Percentiles rank a stretch among this genome's conserved stretches.
Evolutionary conservation across 2,797 vertebrate species (phyloP).

Genomic region (Anabacerthia variegaticeps): DNA sequence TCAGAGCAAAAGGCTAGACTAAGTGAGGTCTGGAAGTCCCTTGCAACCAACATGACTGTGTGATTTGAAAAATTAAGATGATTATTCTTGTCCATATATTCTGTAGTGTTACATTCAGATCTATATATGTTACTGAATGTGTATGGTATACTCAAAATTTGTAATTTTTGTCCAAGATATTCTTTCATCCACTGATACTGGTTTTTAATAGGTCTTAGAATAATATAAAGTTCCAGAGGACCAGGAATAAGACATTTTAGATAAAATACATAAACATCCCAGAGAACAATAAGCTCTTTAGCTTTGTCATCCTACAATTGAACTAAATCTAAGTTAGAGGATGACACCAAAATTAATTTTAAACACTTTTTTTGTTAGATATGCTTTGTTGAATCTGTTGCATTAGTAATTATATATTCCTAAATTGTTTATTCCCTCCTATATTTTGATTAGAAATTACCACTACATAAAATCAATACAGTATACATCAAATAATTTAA

Average conservation of each 20-base stretch:
- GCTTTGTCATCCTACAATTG: background rate
- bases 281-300: background rate
- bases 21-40: background rate
- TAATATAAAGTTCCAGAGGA: background rate
- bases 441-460: conserved; percentile 41
- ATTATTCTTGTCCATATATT: background rate
- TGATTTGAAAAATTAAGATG: background rate
- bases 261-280: background rate
- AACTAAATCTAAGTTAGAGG: background rate
- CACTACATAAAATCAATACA: background rate
- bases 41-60: background rate
- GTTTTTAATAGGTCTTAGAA: background rate
- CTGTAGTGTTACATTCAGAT: background rate
- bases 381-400: background rate
- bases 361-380: background rate
- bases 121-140: background rate
- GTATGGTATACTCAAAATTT: background rate
- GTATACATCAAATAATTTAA: background rate
- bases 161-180: background rate
- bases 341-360: conserved; percentile 23
- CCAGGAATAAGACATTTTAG: background rate
- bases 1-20: background rate
- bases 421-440: conserved; percentile 1
- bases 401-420: background rate
- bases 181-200: background rate